Evolutionary conservation across 1,140 invertebrate species (phyloP).

Genomic region (Zaprionus davidi): DNA sequence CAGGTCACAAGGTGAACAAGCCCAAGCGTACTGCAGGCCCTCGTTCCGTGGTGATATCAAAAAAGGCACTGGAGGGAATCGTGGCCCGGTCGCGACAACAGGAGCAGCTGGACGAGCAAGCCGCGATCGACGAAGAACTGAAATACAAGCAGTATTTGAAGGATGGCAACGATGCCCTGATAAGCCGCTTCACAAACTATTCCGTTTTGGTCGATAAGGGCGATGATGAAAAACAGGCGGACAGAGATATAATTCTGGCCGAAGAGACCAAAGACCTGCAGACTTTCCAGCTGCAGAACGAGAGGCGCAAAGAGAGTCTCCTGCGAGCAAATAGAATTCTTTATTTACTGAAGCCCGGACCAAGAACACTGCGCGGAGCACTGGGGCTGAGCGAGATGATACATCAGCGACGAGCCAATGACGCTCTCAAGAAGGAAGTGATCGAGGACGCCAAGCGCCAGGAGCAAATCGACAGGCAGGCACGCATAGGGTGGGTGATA

Average conservation of each 20-base stretch:
- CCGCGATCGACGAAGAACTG: slow-evolving; percentile 62
- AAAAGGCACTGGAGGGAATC: slow-evolving; percentile 49
- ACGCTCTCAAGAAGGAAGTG: slow-evolving; percentile 51
- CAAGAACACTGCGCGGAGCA: slow-evolving; percentile 40
- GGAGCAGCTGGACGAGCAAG: slow-evolving; percentile 19
- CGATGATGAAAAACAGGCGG: slow-evolving; percentile 7
- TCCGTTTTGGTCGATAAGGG: not conserved
- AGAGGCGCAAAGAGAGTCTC: slow-evolving; percentile 60
- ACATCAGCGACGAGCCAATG: slow-evolving; percentile 45
- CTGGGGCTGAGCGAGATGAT: slow-evolving; percentile 51
- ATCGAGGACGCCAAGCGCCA: slow-evolving; percentile 36
- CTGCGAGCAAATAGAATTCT: slow-evolving; percentile 49
- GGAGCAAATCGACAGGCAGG: slow-evolving; percentile 39
- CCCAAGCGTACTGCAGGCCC: not conserved
- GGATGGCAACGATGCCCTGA: slow-evolving; percentile 59
- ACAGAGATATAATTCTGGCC: not conserved
- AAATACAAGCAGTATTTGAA: slow-evolving; percentile 62
- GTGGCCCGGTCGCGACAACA: slow-evolving; percentile 38
- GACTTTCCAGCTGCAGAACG: slow-evolving; percentile 26
- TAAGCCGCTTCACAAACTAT: slow-evolving; percentile 51
- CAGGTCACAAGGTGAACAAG: slow-evolving; percentile 9
- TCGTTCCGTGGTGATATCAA: slow-evolving; percentile 57
- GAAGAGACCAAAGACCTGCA: not conserved
- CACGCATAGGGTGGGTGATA: slow-evolving; percentile 46
- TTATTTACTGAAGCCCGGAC: slow-evolving; percentile 58